Evolutionary conservation across 2,113 vertebrate genomes (phyloP), one percentile per base, ranked within the genome.

Genomic region (Neolamprologus caudopunctatus): DNA sequence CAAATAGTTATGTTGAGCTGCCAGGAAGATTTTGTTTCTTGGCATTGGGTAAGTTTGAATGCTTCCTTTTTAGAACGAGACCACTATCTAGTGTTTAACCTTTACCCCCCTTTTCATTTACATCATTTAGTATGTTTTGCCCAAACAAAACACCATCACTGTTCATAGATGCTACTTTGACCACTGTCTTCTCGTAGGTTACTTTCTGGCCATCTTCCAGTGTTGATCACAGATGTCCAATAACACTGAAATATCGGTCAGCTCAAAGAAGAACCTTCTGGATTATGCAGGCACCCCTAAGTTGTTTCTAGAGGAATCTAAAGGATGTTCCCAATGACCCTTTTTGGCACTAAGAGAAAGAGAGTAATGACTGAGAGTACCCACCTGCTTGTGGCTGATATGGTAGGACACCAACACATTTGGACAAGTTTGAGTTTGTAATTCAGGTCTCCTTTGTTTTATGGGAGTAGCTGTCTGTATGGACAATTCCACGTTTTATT

Each of bases 331-430:
- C 84, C 80, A 82, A 61, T 55, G 40, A 94, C 90, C 68, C 51
- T 68, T 86, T 96, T 96, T 96, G 96, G 95, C 95, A 96, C 93
- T 87, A 91, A 87, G 82, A 94, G 78, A 94, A 91, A 40, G 82
- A 55, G 85, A 89, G 90, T 26, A 17, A 83, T 63, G 14, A 55
- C 17, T 71, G 24, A 35, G 75, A 55, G 37, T 78, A 82, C 28
- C 33, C 57, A 63, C 11, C 13, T 31, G 16, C 45, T 21, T 33
- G 24, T 47, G 55, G 47, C 78, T 83, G 47, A n/a, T 26, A 80
- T 47, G 6, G 17, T 47, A 51, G 51, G 11, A 42, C 14, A 79
- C 78, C 50, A 26, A 53, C 28, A 82, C 45, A 54, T 71, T 26
- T 80, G 50, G 24, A 87, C 66, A 84, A 9, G 71, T 80, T 53